Evolutionary conservation across 2,113 vertebrate genomes (phyloP).

Genomic region (Peromyscus maniculatus): DNA sequence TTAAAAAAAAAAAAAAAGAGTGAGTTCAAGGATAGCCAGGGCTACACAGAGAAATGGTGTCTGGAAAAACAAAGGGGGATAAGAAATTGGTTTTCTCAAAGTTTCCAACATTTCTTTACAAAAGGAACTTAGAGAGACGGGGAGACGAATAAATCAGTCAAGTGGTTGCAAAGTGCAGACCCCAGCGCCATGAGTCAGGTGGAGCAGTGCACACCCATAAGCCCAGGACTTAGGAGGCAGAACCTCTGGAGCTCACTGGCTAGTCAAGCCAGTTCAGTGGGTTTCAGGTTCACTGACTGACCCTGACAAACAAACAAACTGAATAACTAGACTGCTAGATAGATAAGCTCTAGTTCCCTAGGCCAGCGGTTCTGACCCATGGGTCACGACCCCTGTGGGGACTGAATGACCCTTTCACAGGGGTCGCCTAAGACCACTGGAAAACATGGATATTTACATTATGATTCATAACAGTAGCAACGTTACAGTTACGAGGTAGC

Average conservation of each 20-base stretch:
- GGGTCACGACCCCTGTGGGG: background rate
- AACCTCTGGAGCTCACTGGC: background rate
- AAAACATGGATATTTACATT: background rate
- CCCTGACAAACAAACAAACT: background rate
- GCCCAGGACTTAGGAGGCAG: background rate
- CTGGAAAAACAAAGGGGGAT: background rate
- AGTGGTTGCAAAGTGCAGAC: background rate
- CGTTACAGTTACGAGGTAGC: background rate
- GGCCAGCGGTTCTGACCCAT: background rate
- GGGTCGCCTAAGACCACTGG: background rate
- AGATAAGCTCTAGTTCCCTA: background rate
- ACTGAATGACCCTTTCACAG: background rate
- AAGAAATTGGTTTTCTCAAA: background rate
- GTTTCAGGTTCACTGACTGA: background rate
- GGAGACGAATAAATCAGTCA: background rate
- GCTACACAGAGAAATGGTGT: too few relatives aligned
- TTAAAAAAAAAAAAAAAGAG: too few relatives aligned
- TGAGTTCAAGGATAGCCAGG: too few relatives aligned
- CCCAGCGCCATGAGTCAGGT: background rate
- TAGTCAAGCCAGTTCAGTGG: background rate
- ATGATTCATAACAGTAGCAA: background rate
- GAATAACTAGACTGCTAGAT: background rate
- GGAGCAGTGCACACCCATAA: background rate
- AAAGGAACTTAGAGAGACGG: background rate
- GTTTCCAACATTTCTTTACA: background rate